A percentile compares a stretch with the other conserved stretches of the same genome.
Conservation (phyloP, 2,113 vertebrate species). For the Camelus bactrianus region DNA sequence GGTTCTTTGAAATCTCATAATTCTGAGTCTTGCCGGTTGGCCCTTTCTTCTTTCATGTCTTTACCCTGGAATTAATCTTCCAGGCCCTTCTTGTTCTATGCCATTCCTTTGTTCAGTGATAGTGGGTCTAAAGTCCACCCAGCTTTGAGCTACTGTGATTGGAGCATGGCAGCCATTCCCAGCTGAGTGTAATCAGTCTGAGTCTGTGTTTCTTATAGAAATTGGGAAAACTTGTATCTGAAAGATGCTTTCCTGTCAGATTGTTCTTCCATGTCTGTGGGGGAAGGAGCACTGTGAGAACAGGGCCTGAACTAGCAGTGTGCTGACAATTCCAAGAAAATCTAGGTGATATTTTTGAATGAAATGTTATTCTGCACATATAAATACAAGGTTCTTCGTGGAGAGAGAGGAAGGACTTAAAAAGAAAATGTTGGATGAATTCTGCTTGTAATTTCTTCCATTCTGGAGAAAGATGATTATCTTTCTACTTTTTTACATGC, state of each 20-base stretch:
- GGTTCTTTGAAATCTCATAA: background rate
- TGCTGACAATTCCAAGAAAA: slow-evolving; percentile 69
- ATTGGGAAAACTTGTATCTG: background rate
- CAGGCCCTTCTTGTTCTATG: background rate
- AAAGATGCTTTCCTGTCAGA: slow-evolving; percentile 26
- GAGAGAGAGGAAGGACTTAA: slow-evolving; percentile 55
- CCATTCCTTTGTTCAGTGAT: background rate
- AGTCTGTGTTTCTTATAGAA: background rate
- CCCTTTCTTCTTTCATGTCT: background rate
- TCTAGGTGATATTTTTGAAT: slow-evolving; percentile 65
- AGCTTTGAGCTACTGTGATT: background rate
- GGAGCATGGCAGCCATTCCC: background rate
- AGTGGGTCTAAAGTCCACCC: background rate
- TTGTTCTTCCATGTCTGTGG: slow-evolving; percentile 37
- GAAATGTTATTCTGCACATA: slow-evolving; percentile 59
- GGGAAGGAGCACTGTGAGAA: slow-evolving; percentile 38
- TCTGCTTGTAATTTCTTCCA: slow-evolving; percentile 55
- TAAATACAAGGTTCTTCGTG: slow-evolving; percentile 65
- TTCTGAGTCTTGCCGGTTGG: background rate
- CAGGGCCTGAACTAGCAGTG: slow-evolving; percentile 8
- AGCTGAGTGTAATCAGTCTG: background rate
- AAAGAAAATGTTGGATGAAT: slow-evolving; percentile 64
- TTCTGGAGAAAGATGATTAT: slow-evolving; percentile 46
- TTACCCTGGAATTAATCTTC: slow-evolving; percentile 28
- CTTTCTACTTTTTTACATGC: background rate